Evolutionary conservation across 2,888 invertebrate genomes (phyloP).

Genomic region (Eupeodes latifasciatus): DNA sequence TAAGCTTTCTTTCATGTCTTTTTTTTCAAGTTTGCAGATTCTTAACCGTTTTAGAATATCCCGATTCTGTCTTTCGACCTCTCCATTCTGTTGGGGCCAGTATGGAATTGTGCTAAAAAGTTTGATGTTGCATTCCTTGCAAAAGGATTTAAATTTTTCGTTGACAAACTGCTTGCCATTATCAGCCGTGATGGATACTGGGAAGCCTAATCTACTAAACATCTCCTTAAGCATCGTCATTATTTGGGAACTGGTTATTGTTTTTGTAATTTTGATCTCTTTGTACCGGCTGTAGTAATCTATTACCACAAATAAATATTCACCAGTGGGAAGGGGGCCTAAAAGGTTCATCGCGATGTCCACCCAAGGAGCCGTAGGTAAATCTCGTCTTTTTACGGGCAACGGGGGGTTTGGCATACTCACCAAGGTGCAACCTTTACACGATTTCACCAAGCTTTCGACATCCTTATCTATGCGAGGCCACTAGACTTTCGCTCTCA

Average conservation of each 20-base stretch:
- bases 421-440: constrained; percentile 57
- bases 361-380: constrained; percentile 18
- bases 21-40: constrained; percentile 68
- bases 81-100: constrained; percentile 78
- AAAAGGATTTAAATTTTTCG: constrained; percentile 72
- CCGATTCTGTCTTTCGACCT: constrained; percentile 78
- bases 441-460: constrained; percentile 53
- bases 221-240: constrained; percentile 64
- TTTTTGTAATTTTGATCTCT: constrained; percentile 31
- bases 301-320: constrained; percentile 55
- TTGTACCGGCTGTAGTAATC: constrained; percentile 56
- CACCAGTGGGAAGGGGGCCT: constrained; percentile 20
- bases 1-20: constrained; percentile 76
- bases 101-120: constrained; percentile 76
- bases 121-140: constrained; percentile 70
- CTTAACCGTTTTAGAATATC: constrained; percentile 77
- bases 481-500: constrained; percentile 82
- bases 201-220: constrained; percentile 78
- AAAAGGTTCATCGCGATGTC: constrained; percentile 3
- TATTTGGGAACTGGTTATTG: constrained; percentile 29
- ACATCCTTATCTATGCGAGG: constrained; percentile 79
- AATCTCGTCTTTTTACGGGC: constrained; percentile 40
- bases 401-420: constrained; percentile 24
- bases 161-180: constrained; percentile 78
- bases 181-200: constrained; percentile 76